Conservation (phyloP, 1,140 invertebrate genomes). For the Ganaspis sp. region DNA sequence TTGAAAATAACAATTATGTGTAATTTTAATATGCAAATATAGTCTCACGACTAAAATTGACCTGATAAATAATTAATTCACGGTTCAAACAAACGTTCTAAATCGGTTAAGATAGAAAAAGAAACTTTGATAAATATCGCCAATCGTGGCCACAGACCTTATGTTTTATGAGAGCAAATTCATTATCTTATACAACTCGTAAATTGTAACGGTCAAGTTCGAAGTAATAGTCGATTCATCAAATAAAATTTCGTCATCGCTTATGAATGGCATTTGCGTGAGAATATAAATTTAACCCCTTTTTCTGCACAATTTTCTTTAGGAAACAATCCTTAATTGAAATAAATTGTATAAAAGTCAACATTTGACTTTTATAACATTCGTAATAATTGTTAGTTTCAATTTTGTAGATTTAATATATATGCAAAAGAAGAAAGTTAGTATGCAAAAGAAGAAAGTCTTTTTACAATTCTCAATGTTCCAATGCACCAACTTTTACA, state of each 20-base stretch:
- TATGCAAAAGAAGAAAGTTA: too few relatives aligned
- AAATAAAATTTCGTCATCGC: not conserved
- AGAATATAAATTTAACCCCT: not conserved
- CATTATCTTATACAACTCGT: conserved; percentile 41
- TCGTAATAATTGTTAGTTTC: too few relatives aligned
- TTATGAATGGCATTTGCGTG: not conserved
- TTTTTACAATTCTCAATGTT: too few relatives aligned
- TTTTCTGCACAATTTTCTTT: not conserved
- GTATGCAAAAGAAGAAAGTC: too few relatives aligned
- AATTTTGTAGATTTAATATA: too few relatives aligned
- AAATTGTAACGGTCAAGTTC: conserved; percentile 51
- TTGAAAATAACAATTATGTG: too few relatives aligned
- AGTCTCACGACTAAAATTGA: not conserved
- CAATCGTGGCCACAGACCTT: conserved; percentile 31
- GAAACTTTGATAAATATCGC: not conserved
- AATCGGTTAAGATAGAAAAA: not conserved
- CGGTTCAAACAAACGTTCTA: not conserved
- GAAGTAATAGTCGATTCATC: conserved; percentile 7
- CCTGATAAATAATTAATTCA: conserved; percentile 2
- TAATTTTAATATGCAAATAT: not conserved
- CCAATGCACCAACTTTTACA: too few relatives aligned
- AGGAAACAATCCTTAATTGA: not conserved
- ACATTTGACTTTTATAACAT: too few relatives aligned
- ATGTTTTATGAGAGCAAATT: conserved; percentile 52
- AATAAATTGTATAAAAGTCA: too few relatives aligned